Evolutionary conservation across 2,888 invertebrate species (phyloP), one percentile per base, ranked within the genome.

Genomic region (Drosophila siamana): DNA sequence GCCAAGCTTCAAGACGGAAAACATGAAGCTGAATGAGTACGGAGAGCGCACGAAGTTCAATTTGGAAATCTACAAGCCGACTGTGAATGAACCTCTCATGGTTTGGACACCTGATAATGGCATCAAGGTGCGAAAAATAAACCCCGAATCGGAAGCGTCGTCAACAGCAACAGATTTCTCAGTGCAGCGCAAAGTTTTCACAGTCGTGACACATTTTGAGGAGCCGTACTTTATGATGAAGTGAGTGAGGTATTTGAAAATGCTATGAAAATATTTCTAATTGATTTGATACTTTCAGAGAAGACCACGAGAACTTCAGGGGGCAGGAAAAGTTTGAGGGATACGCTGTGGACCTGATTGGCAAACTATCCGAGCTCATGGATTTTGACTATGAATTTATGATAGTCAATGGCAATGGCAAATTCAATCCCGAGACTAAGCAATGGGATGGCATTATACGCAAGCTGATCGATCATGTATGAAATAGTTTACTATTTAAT

Each of bases 331-430:
- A 95, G 48, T 98, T 94, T 89, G 96, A 97, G 91, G 98, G 98
- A 1, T 99, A 97, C 91, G 96, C 97, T 1, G 95, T 98, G 86
- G 99, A 99, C 92, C 93, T 99, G 16, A 96, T 99, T 82, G 93
- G 95, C 54, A 95, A 95, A 89, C 95, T 99, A 67, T 94, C 98
- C 11, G 94, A 94, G 77, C 91, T 94, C 0, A 90, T 95, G 74
- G 93, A 94, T 62, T 95, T 97, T 78, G 95, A 95, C 78, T 97
- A 95, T 86, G 94, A 94, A 79, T 94, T 97, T 74, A 94, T 95
- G 88, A 92, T 97, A 30, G 96, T 95, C 4, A 94, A 94, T 0
- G 96, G 96, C 81, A 94, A 94, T 43, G 97, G 97, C 0, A 94
- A 94, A 8, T 95, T 94, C 72, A 93, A 95, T 91, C 94, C 94